Percentiles rank a stretch among this genome's conserved stretches.
Evolutionary conservation across 2,797 vertebrate genomes (phyloP).

Genomic region (Macrochelys suwanniensis): DNA sequence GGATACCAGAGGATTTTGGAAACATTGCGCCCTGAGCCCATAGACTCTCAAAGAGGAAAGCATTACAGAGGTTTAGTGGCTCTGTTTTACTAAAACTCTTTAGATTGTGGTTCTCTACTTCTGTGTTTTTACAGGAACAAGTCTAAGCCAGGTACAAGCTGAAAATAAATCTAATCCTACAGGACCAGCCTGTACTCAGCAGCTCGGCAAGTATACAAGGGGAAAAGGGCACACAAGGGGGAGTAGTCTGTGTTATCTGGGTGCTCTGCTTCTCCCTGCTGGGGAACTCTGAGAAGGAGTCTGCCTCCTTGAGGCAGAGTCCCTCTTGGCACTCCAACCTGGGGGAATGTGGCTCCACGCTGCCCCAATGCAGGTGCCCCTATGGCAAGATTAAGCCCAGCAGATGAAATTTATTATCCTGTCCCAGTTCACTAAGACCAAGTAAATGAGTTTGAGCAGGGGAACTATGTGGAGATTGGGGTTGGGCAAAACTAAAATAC

Average conservation of each 20-base stretch:
- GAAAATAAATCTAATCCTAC: no score
- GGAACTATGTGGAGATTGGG: background rate
- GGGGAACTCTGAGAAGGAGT: background rate
- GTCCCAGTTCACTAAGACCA: background rate
- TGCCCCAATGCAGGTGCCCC: background rate
- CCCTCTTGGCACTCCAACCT: no score
- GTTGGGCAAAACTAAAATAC: background rate
- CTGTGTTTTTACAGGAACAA: background rate
- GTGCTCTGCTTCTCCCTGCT: background rate
- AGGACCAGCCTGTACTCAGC: background rate
- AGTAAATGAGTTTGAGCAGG: background rate
- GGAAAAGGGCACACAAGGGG: background rate
- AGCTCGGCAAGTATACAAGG: no score
- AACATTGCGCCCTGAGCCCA: background rate
- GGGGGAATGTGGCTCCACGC: background rate
- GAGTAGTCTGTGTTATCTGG: background rate
- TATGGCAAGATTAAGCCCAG: background rate
- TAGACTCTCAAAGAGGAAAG: background rate
- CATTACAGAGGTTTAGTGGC: background rate
- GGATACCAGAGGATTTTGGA: background rate
- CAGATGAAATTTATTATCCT: background rate
- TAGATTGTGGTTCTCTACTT: background rate
- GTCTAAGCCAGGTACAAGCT: background rate
- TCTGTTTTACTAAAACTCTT: background rate
- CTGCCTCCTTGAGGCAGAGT: background rate